phyloP scores from a whole-genome alignment of 1,140 invertebrate species.

The Polypedilum pembai region DNA sequence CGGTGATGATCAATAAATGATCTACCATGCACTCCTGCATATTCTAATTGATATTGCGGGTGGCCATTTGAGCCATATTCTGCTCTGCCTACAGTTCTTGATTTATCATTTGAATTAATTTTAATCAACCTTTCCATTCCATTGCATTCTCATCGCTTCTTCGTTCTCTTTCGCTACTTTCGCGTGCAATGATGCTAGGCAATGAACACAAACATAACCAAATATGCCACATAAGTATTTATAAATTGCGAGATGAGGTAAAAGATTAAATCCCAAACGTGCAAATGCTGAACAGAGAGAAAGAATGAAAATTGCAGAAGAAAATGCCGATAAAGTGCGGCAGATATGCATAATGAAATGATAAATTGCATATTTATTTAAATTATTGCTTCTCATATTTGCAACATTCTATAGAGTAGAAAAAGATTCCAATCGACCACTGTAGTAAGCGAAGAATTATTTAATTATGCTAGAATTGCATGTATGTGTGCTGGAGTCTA shows the following conservation, averaged over 20 bases:
- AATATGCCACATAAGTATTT: slow-evolving; percentile 27
- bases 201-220: slow-evolving; percentile 16
- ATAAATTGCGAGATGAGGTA: background rate
- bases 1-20: slow-evolving; percentile 12
- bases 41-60: slow-evolving; percentile 27
- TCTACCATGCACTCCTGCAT: background rate
- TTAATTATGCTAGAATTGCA: no score
- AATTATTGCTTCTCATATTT: slow-evolving; percentile 28
- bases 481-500: no score
- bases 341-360: slow-evolving; percentile 27
- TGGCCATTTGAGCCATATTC: background rate
- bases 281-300: background rate
- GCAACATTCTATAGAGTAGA: background rate
- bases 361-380: slow-evolving; percentile 26
- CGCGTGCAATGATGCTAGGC: slow-evolving; percentile 16
- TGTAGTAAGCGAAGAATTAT: no score
- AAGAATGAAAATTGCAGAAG: background rate
- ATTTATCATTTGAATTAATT: slow-evolving; percentile 29
- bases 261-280: background rate
- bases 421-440: no score
- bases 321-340: slow-evolving; percentile 17
- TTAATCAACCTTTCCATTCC: slow-evolving; percentile 15
- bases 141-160: background rate
- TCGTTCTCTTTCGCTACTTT: background rate
- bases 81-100: slow-evolving; percentile 1